These are phyloP conservation scores for Bryconaethiops microstoma DNA, from an alignment of 2,797 vertebrate species.

Conservation along the genomic window DNA sequence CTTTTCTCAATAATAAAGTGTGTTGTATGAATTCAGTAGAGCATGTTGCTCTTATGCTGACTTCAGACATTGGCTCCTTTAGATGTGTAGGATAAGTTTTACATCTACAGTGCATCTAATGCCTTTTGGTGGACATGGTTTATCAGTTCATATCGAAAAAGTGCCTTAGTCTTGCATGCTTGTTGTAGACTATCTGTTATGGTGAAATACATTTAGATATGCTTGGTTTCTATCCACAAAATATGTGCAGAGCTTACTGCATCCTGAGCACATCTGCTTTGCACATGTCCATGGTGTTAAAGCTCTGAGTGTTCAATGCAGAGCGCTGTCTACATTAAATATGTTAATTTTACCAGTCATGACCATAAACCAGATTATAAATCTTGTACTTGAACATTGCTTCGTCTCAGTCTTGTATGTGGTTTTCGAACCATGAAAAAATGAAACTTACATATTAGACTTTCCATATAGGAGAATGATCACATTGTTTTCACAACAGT, in stretches of 20 bases:
- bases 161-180: neutral
- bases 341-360: neutral
- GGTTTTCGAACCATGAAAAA: too few species aligned
- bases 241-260: neutral
- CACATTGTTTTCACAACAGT: too few species aligned
- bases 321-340: neutral
- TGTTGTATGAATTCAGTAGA: conserved; percentile 44
- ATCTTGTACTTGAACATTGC: neutral
- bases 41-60: conserved; percentile 49
- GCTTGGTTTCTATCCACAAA: neutral
- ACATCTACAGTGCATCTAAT: conserved; percentile 24
- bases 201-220: neutral
- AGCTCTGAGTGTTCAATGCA: neutral
- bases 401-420: too few species aligned
- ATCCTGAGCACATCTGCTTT: conserved; percentile 9
- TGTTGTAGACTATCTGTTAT: neutral
- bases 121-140: neutral
- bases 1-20: conserved; percentile 42
- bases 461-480: too few species aligned
- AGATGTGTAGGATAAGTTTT: conserved; percentile 41
- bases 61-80: conserved; percentile 26
- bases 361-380: neutral
- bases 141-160: neutral
- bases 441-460: too few species aligned
- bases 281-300: neutral